Conservation (phyloP, 2,888 invertebrate species). For the Eristalis intricaria region DNA sequence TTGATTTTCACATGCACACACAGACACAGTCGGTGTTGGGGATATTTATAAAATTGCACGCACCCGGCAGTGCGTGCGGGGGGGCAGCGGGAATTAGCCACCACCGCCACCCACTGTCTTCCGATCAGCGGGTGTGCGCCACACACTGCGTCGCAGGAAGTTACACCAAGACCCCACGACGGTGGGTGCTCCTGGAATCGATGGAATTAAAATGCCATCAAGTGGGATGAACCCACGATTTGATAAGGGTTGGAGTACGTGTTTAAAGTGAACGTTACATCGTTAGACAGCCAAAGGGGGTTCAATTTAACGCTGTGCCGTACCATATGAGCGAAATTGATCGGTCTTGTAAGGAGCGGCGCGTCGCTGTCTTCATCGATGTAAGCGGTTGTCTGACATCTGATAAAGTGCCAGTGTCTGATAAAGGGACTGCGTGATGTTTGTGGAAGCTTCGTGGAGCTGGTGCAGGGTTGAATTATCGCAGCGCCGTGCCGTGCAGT, state of each 20-base stretch:
- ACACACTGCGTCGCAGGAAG: slow-evolving; percentile 21
- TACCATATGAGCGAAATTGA: background rate
- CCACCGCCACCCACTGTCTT: background rate
- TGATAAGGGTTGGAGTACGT: slow-evolving; percentile 4
- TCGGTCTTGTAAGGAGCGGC: background rate
- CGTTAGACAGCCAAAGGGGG: background rate
- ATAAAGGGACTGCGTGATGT: background rate
- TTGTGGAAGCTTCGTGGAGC: background rate
- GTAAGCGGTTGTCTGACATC: background rate
- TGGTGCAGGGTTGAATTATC: background rate
- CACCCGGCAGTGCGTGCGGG: slow-evolving; percentile 10
- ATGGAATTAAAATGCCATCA: background rate
- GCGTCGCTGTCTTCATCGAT: background rate
- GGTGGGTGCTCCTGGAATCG: background rate
- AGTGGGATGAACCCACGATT: background rate
- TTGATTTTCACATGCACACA: slow-evolving; percentile 34
- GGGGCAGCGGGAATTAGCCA: background rate
- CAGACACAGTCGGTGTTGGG: background rate
- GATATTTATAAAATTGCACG: slow-evolving; percentile 47
- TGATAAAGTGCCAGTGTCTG: background rate
- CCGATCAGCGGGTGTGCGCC: background rate
- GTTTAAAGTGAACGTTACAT: slow-evolving; percentile 12
- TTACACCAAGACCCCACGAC: background rate
- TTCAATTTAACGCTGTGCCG: background rate
- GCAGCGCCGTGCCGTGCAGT: too few species aligned